Base-by-base conservation (phyloP, 1,140 invertebrate species). In the Drosophila bocqueti region DNA sequence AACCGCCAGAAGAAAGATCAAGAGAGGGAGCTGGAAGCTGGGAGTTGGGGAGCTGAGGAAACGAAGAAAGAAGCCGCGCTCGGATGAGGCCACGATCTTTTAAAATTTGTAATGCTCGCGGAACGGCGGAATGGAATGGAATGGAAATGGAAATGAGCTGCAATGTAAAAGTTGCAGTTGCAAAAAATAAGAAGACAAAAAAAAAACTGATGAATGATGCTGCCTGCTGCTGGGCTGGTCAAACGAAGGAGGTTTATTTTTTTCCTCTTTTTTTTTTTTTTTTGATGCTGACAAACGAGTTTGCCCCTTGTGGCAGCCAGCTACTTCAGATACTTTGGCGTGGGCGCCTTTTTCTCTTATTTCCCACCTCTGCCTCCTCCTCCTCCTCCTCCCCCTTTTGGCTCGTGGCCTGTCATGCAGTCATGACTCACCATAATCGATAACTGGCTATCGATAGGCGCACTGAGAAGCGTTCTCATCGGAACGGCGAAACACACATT, bases 381-480 rank as follows among this genome's bases (percentile, higher is more conserved):
- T 15, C 4, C 7, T 29, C n/a, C 10, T 3, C 6, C 29, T 7
- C 11, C 34, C 36, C 21, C 15, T 57, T 66, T 78, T 78, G 75
- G 75, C 75, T 78, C 75, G 75, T 78, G 75, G 75, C 75, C 58
- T 78, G 75, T 78, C 75, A 78, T 78, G 75, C 45, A 78, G 64
- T 78, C 75, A 78, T 60, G 71, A 60, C 38, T 60, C 46, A 71
- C 40, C 58, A 43, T 49, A 43, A 65, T 54, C 72, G 52, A 76
- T 76, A 76, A 76, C 74, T 76, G 72, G 61, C 75, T 71, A 71
- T 71, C 67, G 67, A 71, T 71, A 71, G 52, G 36, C 52, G 24
- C 36, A 38, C n/a, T n/a, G 54, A 36, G 68, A 73, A 73, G 45
- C 36, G 31, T 73, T 73, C 69, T 73, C 69, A 73, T 59, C 69